phyloP scores from a whole-genome alignment of 53 echinoderm and acorn worm genomes.

The Hippasteria phrygiana region DNA sequence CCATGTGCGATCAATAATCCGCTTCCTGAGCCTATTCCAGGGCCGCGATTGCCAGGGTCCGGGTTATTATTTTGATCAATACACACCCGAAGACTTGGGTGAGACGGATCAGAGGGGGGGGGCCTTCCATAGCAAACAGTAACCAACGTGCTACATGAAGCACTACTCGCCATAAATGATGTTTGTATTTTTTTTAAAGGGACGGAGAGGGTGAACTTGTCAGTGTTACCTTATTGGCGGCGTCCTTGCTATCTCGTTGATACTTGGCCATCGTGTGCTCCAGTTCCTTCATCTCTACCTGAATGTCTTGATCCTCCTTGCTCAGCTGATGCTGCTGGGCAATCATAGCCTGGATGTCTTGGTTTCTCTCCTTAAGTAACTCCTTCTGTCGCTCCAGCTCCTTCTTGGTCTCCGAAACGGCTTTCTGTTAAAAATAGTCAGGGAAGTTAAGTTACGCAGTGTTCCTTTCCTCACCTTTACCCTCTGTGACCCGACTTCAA shows the following conservation, averaged over 20 bases:
- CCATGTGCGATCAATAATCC: too few relatives aligned
- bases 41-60: too few relatives aligned
- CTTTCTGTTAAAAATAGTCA: slow-evolving; percentile 42
- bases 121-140: too few relatives aligned
- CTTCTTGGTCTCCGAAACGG: slow-evolving; percentile 79
- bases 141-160: too few relatives aligned
- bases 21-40: too few relatives aligned
- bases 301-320: slow-evolving; percentile 90
- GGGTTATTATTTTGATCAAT: too few relatives aligned
- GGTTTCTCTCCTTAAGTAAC: slow-evolving; percentile 81
- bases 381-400: slow-evolving; percentile 91
- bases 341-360: slow-evolving; percentile 85
- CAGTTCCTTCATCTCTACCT: slow-evolving; percentile 90
- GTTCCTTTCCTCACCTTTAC: too few relatives aligned
- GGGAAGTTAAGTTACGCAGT: background rate
- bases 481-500: too few relatives aligned
- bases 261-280: slow-evolving; percentile 87
- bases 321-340: slow-evolving; percentile 75
- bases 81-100: too few relatives aligned
- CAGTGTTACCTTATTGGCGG: slow-evolving; percentile 90
- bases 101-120: too few relatives aligned
- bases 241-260: slow-evolving; percentile 92
- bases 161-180: too few relatives aligned
- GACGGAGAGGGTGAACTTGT: too few relatives aligned
- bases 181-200: background rate